Evolutionary conservation across 1,140 invertebrate genomes (phyloP), one percentile per base, ranked within the genome.

Genomic region (Drosophila equinoxialis): DNA sequence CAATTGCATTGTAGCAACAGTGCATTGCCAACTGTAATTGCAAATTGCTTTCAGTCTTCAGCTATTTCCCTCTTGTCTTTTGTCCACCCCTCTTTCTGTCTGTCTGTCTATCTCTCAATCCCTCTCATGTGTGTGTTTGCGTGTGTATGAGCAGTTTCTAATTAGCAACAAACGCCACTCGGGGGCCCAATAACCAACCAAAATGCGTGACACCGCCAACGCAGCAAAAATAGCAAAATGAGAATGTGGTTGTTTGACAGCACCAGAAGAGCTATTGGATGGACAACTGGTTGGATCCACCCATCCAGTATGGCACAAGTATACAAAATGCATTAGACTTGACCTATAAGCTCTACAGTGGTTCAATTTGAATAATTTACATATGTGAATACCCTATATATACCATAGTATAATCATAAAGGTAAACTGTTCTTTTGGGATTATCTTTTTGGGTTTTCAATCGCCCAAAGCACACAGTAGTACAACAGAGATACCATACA

Each of bases 141-240:
- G 14, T 42, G 65, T 59, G 68, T 54, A 35, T 42, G 14, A 55
- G 80, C 67, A 69, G 63, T 87, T 86, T 86, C 72, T 86, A 86
- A 86, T 87, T 86, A 89, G 83, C 76, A 71, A 68, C 68, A 80
- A 83, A 80, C 65, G 68, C 69, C 72, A 89, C 79, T 83, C 84
- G 65, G 65, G 76, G 76, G 83, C 57, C 76, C 63, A 77, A 87
- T 79, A 87, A 77, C 83, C 77, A 74, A 79, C 60, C 79, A 64
- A 65, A 73, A 54, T 73, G 72, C 65, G 69, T 76, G 79, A 65
- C 62, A 72, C 69, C 63, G 70, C 76, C 79, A 51, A 74, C 75
- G 42, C 66, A 70, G 74, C 74, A 77, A 60, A 76, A 77, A 77
- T 77, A 57, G 74, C 55, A 51, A 42, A 54, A 64, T 64, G 33